phyloP scores from a whole-genome alignment of 1,140 invertebrate species.

The Aphelinus certus region DNA sequence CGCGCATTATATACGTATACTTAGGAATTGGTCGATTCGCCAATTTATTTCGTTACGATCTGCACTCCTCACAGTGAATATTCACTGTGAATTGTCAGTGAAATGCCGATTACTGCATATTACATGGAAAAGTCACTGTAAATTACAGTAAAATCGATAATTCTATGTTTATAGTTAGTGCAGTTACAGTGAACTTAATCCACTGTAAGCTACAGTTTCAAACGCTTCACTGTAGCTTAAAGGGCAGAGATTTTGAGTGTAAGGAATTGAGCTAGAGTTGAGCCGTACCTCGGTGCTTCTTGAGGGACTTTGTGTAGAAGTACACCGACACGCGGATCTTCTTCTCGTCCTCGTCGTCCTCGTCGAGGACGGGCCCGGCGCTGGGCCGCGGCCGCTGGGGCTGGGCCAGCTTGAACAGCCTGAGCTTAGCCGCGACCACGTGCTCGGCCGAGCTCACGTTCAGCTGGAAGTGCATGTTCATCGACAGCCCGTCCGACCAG shows the following conservation, averaged over 20 bases:
- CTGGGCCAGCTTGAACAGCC: conserved; percentile 67
- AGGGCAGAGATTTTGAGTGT: too few relatives aligned
- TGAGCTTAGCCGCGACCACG: conserved; percentile 67
- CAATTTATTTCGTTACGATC: neutral
- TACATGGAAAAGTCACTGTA: too few relatives aligned
- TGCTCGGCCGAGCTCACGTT: conserved; percentile 63
- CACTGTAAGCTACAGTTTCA: too few relatives aligned
- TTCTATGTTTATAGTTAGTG: too few relatives aligned
- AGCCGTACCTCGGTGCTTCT: conserved; percentile 61
- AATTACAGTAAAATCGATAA: too few relatives aligned
- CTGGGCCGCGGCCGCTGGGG: conserved; percentile 47
- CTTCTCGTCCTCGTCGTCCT: conserved; percentile 65
- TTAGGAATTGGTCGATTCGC: neutral
- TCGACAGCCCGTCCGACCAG: conserved; percentile 65
- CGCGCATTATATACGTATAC: neutral
- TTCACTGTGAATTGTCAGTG: too few relatives aligned
- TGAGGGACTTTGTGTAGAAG: conserved; percentile 70
- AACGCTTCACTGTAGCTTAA: too few relatives aligned
- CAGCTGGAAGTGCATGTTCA: conserved; percentile 70
- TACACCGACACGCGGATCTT: conserved; percentile 71
- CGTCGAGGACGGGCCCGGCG: conserved; percentile 47
- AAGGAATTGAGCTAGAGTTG: too few relatives aligned
- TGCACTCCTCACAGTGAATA: too few relatives aligned
- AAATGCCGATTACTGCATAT: too few relatives aligned
- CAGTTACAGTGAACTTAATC: too few relatives aligned